Percentiles rank a stretch among this genome's conserved stretches.
Evolutionary conservation across 2,797 vertebrate genomes (phyloP).

Genomic region (Cephalopachus bancanus): DNA sequence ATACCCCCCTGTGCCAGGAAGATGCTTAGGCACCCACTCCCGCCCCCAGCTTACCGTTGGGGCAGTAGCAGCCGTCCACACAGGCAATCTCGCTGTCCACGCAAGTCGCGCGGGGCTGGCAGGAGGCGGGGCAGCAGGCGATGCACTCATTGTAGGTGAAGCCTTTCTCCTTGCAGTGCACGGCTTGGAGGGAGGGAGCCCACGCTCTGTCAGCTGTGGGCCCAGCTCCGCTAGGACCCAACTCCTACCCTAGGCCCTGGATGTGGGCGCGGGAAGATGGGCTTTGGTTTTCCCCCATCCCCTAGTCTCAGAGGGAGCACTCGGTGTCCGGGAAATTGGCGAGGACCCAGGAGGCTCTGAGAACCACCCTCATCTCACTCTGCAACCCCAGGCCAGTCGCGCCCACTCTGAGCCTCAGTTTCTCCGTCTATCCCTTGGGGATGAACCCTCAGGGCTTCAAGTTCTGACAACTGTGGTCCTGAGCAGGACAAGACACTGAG

Average conservation of each 20-base stretch:
- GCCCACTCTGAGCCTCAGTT: background rate
- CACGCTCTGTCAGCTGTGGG: background rate
- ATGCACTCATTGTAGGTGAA: constrained; percentile 95
- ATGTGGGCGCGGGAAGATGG: background rate
- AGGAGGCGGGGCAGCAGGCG: constrained; percentile 95
- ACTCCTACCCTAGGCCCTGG: background rate
- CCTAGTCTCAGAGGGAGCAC: background rate
- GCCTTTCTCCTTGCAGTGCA: constrained; percentile 89
- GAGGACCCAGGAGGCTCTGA: background rate
- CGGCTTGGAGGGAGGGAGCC: constrained; percentile 85
- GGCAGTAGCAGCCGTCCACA: constrained; percentile 97
- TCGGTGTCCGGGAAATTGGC: background rate
- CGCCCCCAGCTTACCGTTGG: constrained; percentile 90
- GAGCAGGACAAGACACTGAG: background rate
- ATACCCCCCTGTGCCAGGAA: background rate
- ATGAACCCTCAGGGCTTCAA: background rate
- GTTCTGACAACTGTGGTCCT: background rate
- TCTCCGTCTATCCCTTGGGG: background rate
- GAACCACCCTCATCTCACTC: background rate
- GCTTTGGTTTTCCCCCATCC: background rate
- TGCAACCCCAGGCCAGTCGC: background rate
- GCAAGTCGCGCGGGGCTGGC: constrained; percentile 92
- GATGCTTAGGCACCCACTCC: background rate
- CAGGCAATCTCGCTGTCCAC: constrained; percentile 96
- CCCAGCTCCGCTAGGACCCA: background rate